Conservation (phyloP, 2,888 invertebrate genomes). For the Trichopoda pennipes region DNA sequence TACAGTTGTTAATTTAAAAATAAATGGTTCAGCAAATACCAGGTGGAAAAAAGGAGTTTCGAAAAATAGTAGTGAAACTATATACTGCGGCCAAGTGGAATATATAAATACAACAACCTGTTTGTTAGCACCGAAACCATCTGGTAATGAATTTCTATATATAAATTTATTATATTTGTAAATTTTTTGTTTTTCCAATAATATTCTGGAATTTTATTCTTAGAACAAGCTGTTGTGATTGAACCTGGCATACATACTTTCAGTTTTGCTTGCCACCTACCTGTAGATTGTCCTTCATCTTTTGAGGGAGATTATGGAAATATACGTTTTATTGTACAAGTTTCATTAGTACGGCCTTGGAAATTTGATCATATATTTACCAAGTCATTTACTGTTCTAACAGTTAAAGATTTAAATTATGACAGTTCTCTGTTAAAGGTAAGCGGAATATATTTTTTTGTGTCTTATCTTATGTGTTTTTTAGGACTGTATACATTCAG, state of each 20-base stretch:
- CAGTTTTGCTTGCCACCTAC: constrained; percentile 82
- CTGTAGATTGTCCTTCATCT: constrained; percentile 82
- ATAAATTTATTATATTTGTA: no score
- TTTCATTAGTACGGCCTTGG: constrained; percentile 90
- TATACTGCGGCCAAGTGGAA: constrained; percentile 73
- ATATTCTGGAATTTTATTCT: constrained; percentile 4
- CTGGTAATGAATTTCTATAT: constrained; percentile 20
- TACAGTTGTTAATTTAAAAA: constrained; percentile 65
- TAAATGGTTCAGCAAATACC: constrained; percentile 64
- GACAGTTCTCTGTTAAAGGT: constrained; percentile 16
- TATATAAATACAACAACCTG: constrained; percentile 78
- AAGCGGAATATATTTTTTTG: background rate
- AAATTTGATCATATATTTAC: constrained; percentile 86
- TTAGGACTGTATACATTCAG: no score
- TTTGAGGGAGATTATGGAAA: constrained; percentile 82
- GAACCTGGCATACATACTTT: constrained; percentile 81
- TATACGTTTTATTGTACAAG: constrained; percentile 83
- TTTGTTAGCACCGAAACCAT: constrained; percentile 22
- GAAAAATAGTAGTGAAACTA: background rate
- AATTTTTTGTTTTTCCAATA: background rate
- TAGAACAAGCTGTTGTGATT: constrained; percentile 74
- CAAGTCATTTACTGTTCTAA: constrained; percentile 88
- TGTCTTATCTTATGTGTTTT: no score
- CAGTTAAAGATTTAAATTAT: constrained; percentile 37
- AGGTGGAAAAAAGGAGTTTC: constrained; percentile 42